phyloP scores from a whole-genome alignment of 1,140 invertebrate species.

The Antheraea pernyi region DNA sequence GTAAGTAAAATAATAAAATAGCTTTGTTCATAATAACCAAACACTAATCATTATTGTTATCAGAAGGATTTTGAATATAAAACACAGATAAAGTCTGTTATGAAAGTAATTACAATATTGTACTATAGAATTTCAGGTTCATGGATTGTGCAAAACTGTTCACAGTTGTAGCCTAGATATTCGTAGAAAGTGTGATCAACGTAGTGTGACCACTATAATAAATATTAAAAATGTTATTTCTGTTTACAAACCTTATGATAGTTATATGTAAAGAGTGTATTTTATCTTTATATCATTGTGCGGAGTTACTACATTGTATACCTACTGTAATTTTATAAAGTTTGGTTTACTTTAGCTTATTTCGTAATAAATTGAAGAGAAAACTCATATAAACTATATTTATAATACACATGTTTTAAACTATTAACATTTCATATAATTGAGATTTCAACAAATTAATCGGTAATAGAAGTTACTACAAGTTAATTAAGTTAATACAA shows the following conservation, averaged over 20 bases:
- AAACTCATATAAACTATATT: no score
- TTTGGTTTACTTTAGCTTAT: no score
- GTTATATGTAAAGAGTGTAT: background rate
- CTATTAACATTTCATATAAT: no score
- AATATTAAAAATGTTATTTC: constrained; percentile 1
- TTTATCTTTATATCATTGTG: background rate
- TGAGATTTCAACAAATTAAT: no score
- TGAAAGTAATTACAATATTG: constrained; percentile 22
- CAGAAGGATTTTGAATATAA: constrained; percentile 18
- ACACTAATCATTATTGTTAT: constrained; percentile 21
- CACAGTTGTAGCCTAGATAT: constrained; percentile 20
- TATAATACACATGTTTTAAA: no score
- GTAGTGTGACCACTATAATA: constrained; percentile 19
- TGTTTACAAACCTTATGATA: background rate
- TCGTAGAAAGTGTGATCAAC: constrained; percentile 31
- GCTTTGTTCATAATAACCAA: background rate
- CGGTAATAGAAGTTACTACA: no score
- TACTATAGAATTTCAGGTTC: constrained; percentile 12
- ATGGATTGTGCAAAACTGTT: constrained; percentile 19
- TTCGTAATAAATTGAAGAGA: no score
- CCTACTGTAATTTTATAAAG: no score
- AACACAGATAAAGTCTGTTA: constrained; percentile 21
- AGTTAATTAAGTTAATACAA: no score
- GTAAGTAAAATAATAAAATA: background rate
- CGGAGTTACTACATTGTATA: no score